Base-by-base conservation (phyloP, 2,113 vertebrate species). In the Trichechus manatus region DNA sequence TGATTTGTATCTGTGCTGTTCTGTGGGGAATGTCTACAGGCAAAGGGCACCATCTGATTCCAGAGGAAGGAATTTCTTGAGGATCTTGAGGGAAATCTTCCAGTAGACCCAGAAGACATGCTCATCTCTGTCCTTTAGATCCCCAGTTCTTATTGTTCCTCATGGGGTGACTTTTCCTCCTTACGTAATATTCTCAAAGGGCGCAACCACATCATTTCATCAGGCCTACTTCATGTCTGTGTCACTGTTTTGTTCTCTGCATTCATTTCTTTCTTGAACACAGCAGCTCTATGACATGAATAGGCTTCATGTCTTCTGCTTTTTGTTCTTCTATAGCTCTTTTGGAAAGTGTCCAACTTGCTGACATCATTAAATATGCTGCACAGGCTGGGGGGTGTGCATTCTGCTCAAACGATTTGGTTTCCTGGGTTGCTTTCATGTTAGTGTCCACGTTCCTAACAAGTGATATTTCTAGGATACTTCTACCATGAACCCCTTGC, bases 151-250 rank as follows among this genome's bases (percentile, higher is more conserved):
- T 66, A 39, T 4, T 42, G 47, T 44, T 84, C 31, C 23, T 19
- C 33, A 29, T 4, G n/a, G 31, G 25, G 19, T 1, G 0, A 59
- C 44, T 47, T 64, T 86, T 74, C 77, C 47, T 80, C 80, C 85
- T 44, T 9, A 19, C 42, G 84, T 33, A 19, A 17, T 86, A 25
- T 44, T 96, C 93, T 91, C 93, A 22, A 31, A 88, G 94, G 77
- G 68, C 25, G 3, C 53, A 72, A 85, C 77, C 59, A 22, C 87
- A 47, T 64, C 91, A 61, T 95, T 61, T 47, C n/a, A 33, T 85
- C 81, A 47, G 8, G 44, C 53, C 63, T n/a, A 23, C 87, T n/a
- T 93, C 92, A 77, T 22, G 20, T 64, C 42, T 42, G 27, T 81
- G 59, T 66, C 92, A 14, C 63, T 23, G 63, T 87, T 39, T 29